Percentiles rank a stretch among this genome's conserved stretches.
Evolutionary conservation across 1,140 invertebrate species (phyloP).

Genomic region (Akabosia matsudoensis): DNA sequence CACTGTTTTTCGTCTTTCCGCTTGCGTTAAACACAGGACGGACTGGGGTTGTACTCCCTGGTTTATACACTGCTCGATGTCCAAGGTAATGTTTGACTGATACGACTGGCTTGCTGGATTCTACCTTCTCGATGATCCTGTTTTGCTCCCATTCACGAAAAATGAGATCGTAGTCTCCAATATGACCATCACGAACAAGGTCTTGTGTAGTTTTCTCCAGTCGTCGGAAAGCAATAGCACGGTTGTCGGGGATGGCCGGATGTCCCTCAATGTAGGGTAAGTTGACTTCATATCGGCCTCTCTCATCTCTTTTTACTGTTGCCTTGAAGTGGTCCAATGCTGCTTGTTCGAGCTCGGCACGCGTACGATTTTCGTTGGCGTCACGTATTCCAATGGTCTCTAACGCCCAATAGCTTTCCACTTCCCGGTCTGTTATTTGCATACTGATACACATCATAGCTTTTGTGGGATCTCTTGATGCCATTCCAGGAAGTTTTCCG

Average conservation of each 20-base stretch:
- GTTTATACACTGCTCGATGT: background rate
- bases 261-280: background rate
- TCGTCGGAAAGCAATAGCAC: background rate
- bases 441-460: conserved; percentile 1
- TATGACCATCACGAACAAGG: background rate
- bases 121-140: background rate
- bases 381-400: background rate
- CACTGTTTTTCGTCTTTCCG: background rate
- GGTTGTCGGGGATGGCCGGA: background rate
- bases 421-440: background rate
- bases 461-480: background rate
- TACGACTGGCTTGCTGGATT: background rate
- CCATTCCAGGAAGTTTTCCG: background rate
- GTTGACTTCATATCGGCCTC: background rate
- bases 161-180: background rate
- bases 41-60: background rate
- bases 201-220: background rate
- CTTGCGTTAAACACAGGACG: background rate
- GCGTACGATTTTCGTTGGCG: background rate
- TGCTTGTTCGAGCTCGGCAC: background rate
- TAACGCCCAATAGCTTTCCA: background rate
- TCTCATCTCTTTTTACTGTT: background rate
- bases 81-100: background rate
- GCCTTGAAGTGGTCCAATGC: background rate
- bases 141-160: background rate